Evolutionary conservation across 2,888 invertebrate species (phyloP).

Genomic region (Stenichneumon culpator): DNA sequence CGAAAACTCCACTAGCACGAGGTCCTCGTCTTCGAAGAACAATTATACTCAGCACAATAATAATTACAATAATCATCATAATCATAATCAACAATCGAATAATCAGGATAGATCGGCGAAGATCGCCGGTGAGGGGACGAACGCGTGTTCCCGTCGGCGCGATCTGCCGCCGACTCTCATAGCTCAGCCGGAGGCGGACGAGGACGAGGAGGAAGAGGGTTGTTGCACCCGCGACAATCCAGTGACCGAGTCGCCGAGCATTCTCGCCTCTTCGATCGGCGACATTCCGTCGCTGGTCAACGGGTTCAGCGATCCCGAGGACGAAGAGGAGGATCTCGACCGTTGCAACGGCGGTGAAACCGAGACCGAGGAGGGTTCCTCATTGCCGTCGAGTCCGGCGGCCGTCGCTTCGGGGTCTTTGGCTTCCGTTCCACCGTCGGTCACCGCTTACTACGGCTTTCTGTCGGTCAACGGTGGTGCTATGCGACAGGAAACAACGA

Average conservation of each 20-base stretch:
- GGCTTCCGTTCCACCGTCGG: conserved; percentile 74
- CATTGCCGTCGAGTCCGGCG: conserved; percentile 82
- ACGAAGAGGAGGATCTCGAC: conserved; percentile 73
- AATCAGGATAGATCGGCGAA: not conserved
- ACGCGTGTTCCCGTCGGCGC: conserved; percentile 47
- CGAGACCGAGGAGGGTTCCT: conserved; percentile 86
- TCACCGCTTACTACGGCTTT: conserved; percentile 84
- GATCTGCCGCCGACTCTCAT: conserved; percentile 32
- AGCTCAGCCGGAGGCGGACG: conserved; percentile 52
- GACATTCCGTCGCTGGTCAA: conserved; percentile 79
- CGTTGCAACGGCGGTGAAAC: conserved; percentile 79
- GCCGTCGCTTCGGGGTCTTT: conserved; percentile 84
- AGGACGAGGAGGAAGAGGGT: conserved; percentile 37
- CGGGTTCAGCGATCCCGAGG: conserved; percentile 79
- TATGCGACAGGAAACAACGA: conserved; percentile 84
- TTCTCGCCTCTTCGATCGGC: conserved; percentile 72
- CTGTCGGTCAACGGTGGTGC: conserved; percentile 86
- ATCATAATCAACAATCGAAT: conserved; percentile 25
- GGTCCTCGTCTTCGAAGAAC: conserved; percentile 63
- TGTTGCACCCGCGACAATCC: conserved; percentile 22
- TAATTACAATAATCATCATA: conserved; percentile 48
- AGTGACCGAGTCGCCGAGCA: conserved; percentile 68
- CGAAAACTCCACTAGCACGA: conserved; percentile 65
- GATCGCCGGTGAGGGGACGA: conserved; percentile 26
- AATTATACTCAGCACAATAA: conserved; percentile 50